A percentile compares a stretch with the other conserved stretches of the same genome.
phyloP scores from a whole-genome alignment of 2,888 invertebrate species.

The Tenthredo amoena region DNA sequence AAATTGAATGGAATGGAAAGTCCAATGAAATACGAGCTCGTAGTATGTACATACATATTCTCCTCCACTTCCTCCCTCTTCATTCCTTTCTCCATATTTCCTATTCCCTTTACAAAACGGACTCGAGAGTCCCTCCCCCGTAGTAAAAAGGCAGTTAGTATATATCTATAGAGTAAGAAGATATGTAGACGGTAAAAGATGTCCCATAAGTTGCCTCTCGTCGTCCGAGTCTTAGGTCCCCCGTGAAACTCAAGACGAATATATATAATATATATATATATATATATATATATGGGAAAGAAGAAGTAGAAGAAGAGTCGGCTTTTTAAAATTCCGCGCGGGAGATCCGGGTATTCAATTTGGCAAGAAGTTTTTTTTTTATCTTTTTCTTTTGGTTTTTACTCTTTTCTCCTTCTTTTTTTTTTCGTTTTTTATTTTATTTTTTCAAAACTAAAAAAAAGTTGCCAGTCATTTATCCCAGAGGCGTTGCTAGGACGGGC shows the following conservation, averaged over 20 bases:
- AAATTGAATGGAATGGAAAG: neutral
- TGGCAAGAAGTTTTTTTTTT: slow-evolving; percentile 22
- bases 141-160: neutral
- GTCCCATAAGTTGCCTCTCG: slow-evolving; percentile 4
- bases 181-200: slow-evolving; percentile 25
- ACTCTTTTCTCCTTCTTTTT: neutral
- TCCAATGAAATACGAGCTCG: neutral
- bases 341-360: slow-evolving; percentile 40
- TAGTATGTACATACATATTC: neutral
- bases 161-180: slow-evolving; percentile 15
- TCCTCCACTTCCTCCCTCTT: neutral
- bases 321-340: slow-evolving; percentile 43
- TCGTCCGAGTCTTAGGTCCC: slow-evolving; percentile 10
- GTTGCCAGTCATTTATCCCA: slow-evolving; percentile 51
- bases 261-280: neutral
- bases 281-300: neutral
- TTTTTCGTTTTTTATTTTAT: neutral
- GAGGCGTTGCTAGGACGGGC: slow-evolving; percentile 33
- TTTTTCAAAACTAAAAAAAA: slow-evolving; percentile 39
- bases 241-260: slow-evolving; percentile 24
- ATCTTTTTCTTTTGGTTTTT: neutral
- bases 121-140: neutral
- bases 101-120: neutral
- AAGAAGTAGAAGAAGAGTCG: neutral
- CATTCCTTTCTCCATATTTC: neutral